These are phyloP conservation scores for Mythimna vitellina DNA, from an alignment of 2,888 invertebrate genomes.

Conservation along the genomic window DNA sequence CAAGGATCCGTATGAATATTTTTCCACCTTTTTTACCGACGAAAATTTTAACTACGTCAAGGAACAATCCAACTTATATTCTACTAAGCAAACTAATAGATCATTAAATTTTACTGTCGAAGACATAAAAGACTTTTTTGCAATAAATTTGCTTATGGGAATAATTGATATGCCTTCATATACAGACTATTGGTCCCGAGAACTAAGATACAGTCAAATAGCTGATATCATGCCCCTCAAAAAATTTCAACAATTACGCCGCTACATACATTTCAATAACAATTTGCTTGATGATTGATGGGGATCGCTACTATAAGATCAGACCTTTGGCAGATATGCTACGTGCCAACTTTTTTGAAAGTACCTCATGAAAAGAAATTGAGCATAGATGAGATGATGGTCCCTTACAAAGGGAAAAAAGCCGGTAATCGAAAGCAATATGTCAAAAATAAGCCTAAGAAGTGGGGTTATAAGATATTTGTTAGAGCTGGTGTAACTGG, in stretches of 20 bases:
- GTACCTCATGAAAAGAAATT: neutral
- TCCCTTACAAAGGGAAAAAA: neutral
- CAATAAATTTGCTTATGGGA: conserved; percentile 13
- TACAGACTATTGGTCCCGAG: neutral
- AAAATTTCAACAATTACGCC: neutral
- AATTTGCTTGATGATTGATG: conserved; percentile 16
- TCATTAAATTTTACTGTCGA: neutral
- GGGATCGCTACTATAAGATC: conserved; percentile 13
- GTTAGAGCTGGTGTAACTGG: conserved; percentile 15
- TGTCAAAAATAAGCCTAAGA: conserved; percentile 49
- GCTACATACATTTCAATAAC: neutral
- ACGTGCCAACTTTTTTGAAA: neutral
- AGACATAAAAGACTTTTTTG: conserved; percentile 11
- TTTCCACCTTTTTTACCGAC: conserved; percentile 13
- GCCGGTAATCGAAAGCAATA: neutral
- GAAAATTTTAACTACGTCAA: conserved; percentile 6
- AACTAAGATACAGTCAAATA: neutral
- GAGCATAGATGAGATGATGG: neutral
- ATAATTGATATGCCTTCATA: conserved; percentile 12
- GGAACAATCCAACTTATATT: conserved; percentile 11
- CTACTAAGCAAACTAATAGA: conserved; percentile 2
- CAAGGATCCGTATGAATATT: conserved; percentile 9
- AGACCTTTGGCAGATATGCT: neutral
- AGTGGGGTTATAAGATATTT: conserved; percentile 17
- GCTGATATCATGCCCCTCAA: conserved; percentile 8